Conservation (phyloP, 2,797 vertebrate genomes). For the Pteropus rufus region DNA sequence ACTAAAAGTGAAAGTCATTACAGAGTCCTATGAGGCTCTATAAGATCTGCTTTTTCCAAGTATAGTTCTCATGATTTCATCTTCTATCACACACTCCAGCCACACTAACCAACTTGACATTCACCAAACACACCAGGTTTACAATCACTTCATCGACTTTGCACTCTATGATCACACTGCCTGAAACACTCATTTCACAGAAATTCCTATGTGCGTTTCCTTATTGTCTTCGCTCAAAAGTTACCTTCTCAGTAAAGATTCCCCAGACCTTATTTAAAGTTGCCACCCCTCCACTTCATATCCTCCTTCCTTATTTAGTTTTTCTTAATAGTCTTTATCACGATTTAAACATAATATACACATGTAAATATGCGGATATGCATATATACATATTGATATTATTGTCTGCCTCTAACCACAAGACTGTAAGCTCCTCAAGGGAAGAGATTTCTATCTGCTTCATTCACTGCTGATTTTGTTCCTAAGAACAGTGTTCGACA, state of each 20-base stretch:
- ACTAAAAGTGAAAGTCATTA: background rate
- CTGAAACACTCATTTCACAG: background rate
- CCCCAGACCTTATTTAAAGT: background rate
- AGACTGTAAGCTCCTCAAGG: background rate
- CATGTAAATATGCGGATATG: background rate
- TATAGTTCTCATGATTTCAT: background rate
- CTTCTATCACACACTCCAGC: background rate
- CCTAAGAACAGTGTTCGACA: background rate
- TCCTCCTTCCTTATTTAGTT: background rate
- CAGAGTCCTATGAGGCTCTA: background rate
- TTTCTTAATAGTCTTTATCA: background rate
- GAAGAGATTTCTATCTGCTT: background rate
- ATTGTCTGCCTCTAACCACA: background rate
- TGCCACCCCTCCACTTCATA: background rate
- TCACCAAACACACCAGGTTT: background rate
- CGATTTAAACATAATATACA: background rate
- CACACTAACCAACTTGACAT: background rate
- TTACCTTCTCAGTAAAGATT: background rate
- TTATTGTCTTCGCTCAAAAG: background rate
- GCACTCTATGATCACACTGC: accelerated
- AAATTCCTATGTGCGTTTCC: background rate
- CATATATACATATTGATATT: background rate
- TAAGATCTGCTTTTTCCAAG: background rate
- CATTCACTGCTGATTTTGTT: background rate
- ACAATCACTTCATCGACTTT: background rate